Base-by-base conservation (phyloP, 1,140 invertebrate species). In the Caenorhabditis elegans region DNA sequence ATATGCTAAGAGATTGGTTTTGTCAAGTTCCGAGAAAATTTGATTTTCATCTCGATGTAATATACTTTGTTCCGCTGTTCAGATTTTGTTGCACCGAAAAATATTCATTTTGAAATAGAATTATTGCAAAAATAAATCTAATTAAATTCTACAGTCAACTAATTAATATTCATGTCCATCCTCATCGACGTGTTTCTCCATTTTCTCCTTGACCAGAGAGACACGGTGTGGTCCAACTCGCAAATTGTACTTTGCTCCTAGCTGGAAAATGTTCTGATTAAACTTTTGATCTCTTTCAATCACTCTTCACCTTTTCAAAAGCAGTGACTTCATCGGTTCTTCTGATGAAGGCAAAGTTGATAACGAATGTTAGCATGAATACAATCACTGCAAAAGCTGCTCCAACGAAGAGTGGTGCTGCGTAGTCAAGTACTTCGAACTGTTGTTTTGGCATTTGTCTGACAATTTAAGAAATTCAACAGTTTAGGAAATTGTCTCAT, bases 121-220 rank as follows among this genome's bases (percentile, higher is more conserved):
- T 53, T 53, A 24, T 60, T 60, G 47, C 6, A 19, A 26, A 39
- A 70, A 70, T 70, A 28, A 70, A 39, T 70, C 34, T 39, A 70
- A 43, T 22, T 10, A 39, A 70, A 24, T 8, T 34, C 6, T 4
- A 53, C n/a, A 53, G 24, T 24, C 22, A 24, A 53, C 4, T 22
- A 31, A 39, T 39, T 39, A 70, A 22, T 39, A 70, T 22, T 70
- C 60, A 24, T 70, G 60, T 43, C 60, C 60, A 70, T 70, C 60
- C 60, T 70, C 60, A 39, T 70, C 60, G 34, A 70, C 31, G 34
- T 70, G 60, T 24, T 70, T 70, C n/a, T 70, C 60, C 60, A 70
- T 70, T 17, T 24, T 26, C 5, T 31, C 36, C 19, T 43, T 70
- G 2, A 70, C 60, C 3, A 70, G 60, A 19, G 60, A 70, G 60